Evolutionary conservation across 2,113 vertebrate genomes (phyloP), one percentile per base, ranked within the genome.

Genomic region (Rhabdomys dilectus): DNA sequence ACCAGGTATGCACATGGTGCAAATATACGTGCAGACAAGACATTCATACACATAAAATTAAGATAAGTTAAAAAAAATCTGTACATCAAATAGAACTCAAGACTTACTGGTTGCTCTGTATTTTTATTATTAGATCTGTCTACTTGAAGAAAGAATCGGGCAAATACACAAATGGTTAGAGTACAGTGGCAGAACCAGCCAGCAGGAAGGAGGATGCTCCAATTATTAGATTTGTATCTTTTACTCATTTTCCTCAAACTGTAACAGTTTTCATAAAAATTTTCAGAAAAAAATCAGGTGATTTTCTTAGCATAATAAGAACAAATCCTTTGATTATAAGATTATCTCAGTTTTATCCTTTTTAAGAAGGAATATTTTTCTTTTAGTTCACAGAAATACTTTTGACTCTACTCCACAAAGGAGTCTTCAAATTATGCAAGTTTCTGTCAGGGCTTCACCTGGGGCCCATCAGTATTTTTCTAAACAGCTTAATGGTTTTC

Each of bases 91-190:
- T 82, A 34, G 85, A 91, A 96, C 56, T 90, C 48, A 96, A 68
- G 66, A 89, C 82, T 73, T 88, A 48, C 4, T 95, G 60, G 0
- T 9, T 73, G 1, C 51, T 72, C 19, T 76, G 26, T 82, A 36
- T 60, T 95, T 97, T 96, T 86, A 48, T 91, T 89, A 15, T 34
- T 92, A 70, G 78, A 70, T 92, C 17, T 93, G 15, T 12, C 29
- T 68, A 66, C 24, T 10, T 5, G 81, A 78, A 91, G 11, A 86
- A 16, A 53, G 1, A 86, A 3, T 53, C 34, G 22, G 7, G 21
- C 9, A 72, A 7, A 80, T 15, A 42, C 3, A 53, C 8, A 84
- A 3, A 36, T 11, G 22, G 0, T 10, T 36, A 29, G 26, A 15
- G 12, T 26, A 42, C 9, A 87, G 29, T 12, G 31, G 51, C 36